phyloP scores from a whole-genome alignment of 2,888 invertebrate species.

The Melipona bicolor region DNA sequence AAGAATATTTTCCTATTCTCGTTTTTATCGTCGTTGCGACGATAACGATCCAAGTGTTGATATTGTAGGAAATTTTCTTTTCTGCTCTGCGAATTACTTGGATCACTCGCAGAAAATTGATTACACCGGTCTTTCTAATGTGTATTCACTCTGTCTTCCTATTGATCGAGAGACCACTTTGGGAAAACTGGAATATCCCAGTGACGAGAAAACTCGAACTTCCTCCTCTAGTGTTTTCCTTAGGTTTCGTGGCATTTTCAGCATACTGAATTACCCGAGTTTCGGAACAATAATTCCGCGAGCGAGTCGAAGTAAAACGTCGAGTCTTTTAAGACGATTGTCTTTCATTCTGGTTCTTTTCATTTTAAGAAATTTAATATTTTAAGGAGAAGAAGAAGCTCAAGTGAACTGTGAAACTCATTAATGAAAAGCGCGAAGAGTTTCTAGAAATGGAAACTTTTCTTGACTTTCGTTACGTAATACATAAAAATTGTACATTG shows the following conservation, averaged over 20 bases:
- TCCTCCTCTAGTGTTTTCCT: neutral
- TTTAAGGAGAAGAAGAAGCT: no score
- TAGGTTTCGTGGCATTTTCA: neutral
- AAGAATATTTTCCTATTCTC: neutral
- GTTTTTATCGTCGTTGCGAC: no score
- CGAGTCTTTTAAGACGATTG: no score
- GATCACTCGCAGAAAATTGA: neutral
- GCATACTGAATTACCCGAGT: neutral
- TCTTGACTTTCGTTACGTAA: no score
- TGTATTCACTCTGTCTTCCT: no score
- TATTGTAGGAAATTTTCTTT: neutral
- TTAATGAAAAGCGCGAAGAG: no score
- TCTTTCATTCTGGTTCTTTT: no score
- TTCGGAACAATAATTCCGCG: neutral
- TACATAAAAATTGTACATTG: no score
- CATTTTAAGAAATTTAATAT: no score
- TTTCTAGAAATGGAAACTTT: no score
- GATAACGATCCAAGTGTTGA: neutral
- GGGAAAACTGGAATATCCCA: slow-evolving; percentile 15
- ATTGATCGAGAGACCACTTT: neutral
- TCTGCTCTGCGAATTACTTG: neutral
- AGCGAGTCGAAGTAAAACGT: no score
- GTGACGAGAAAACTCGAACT: neutral
- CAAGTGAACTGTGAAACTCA: no score
- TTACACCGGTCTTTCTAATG: neutral